These are phyloP conservation scores for Osmerus mordax DNA, from an alignment of 2,113 vertebrate species.

Conservation along the genomic window DNA sequence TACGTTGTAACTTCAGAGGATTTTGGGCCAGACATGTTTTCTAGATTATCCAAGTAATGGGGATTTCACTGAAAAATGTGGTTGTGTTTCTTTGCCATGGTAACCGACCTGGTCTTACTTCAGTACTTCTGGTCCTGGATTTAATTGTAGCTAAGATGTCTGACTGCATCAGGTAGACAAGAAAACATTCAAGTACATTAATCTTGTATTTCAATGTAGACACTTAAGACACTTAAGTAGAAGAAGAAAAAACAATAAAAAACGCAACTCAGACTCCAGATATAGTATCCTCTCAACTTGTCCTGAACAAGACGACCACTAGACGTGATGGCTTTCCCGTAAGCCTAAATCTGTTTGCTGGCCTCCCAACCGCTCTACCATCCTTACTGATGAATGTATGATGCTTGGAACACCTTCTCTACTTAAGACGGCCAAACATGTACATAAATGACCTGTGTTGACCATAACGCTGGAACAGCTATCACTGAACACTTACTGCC, in stretches of 20 bases:
- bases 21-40: not conserved
- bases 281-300: not conserved
- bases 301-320: constrained; percentile 6
- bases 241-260: not conserved
- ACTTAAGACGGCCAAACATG: no score
- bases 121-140: not conserved
- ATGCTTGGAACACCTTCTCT: constrained; percentile 2
- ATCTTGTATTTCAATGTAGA: constrained; percentile 1
- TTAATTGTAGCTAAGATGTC: constrained; percentile 1
- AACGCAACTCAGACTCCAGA: not conserved
- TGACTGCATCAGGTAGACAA: not conserved
- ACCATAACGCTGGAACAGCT: no score
- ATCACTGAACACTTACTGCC: no score
- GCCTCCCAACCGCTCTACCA: constrained; percentile 15
- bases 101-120: not conserved
- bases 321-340: not conserved
- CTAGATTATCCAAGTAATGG: not conserved
- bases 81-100: not conserved
- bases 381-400: constrained; percentile 38
- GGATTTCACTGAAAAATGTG: not conserved
- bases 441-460: no score
- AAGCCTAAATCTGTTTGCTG: not conserved
- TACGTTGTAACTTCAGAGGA: no score
- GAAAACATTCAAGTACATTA: not conserved
- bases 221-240: not conserved